phyloP scores from a whole-genome alignment of 2,113 vertebrate genomes.

The Takifugu bimaculatus region DNA sequence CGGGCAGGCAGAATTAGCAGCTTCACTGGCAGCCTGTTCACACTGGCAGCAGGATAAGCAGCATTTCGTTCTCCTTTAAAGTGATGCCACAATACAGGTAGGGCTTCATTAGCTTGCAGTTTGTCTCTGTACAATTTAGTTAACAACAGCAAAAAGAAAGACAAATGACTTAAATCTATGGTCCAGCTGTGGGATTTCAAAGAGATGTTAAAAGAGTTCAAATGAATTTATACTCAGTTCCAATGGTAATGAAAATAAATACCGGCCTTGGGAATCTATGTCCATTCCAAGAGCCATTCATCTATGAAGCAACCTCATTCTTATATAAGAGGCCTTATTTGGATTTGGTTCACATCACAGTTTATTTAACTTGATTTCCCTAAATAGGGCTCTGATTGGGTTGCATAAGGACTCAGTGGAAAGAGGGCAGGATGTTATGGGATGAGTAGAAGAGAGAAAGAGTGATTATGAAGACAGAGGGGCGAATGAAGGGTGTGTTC shows the following conservation, averaged over 20 bases:
- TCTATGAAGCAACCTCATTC: constrained; percentile 67
- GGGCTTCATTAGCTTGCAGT: background rate
- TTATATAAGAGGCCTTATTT: constrained; percentile 70
- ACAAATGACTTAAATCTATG: constrained; percentile 11
- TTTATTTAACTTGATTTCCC: constrained; percentile 71
- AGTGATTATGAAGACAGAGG: constrained; percentile 7
- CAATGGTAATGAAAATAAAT: constrained; percentile 82
- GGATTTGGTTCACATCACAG: constrained; percentile 62
- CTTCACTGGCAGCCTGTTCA: too few relatives aligned
- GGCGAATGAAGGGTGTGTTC: constrained; percentile 22
- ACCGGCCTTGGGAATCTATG: constrained; percentile 79
- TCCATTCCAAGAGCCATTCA: constrained; percentile 68
- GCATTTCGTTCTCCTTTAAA: constrained; percentile 20
- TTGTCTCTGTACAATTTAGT: too few relatives aligned
- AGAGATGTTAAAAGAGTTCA: constrained; percentile 9
- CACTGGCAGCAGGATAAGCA: background rate
- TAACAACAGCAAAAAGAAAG: too few relatives aligned
- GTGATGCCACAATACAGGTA: too few relatives aligned
- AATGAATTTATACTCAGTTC: constrained; percentile 51
- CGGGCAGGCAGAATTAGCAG: too few relatives aligned
- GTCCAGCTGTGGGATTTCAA: constrained; percentile 17
- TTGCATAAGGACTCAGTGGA: constrained; percentile 59
- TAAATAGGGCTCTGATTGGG: constrained; percentile 65
- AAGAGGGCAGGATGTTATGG: constrained; percentile 4
- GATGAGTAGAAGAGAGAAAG: background rate